phyloP scores from a whole-genome alignment of 2,888 invertebrate genomes.

The Orchesellides sinensis region DNA sequence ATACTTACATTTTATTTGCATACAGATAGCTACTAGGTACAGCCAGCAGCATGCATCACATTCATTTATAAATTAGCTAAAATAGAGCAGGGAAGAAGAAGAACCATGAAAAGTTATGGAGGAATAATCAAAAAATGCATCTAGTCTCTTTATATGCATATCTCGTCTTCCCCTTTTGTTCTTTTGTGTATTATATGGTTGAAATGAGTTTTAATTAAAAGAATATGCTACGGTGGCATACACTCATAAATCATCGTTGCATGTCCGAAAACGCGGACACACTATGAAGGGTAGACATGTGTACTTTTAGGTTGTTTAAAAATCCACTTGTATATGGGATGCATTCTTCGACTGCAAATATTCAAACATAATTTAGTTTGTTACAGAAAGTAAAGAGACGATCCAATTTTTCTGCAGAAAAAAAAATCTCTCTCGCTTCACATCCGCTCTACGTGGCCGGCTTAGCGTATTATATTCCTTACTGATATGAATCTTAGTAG shows the following conservation, averaged over 20 bases:
- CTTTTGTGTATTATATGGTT: conserved; percentile 13
- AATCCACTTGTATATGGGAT: not conserved
- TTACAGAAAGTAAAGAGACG: conserved; percentile 49
- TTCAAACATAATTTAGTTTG: conserved; percentile 32
- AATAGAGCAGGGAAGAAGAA: conserved; percentile 11
- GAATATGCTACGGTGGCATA: conserved; percentile 41
- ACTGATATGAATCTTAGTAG: not conserved
- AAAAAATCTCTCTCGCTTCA: conserved; percentile 1
- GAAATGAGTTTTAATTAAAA: conserved; percentile 64
- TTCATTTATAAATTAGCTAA: not conserved
- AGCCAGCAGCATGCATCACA: no score
- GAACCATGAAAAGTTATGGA: conserved; percentile 8
- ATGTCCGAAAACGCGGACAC: conserved; percentile 64
- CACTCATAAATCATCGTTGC: conserved; percentile 67
- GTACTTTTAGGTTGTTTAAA: conserved; percentile 34
- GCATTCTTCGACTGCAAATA: conserved; percentile 1
- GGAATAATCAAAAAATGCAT: conserved; percentile 34
- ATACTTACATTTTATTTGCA: conserved; percentile 18
- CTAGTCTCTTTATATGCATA: no score
- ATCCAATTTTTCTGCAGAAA: conserved; percentile 5
- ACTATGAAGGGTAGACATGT: conserved; percentile 12
- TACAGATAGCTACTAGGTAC: no score
- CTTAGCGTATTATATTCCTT: not conserved
- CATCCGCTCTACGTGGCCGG: conserved; percentile 39
- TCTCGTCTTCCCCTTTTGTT: conserved; percentile 12